Evolutionary conservation across 1,140 invertebrate species (phyloP), one percentile per base, ranked within the genome.

Genomic region (Oscheius sp.): DNA sequence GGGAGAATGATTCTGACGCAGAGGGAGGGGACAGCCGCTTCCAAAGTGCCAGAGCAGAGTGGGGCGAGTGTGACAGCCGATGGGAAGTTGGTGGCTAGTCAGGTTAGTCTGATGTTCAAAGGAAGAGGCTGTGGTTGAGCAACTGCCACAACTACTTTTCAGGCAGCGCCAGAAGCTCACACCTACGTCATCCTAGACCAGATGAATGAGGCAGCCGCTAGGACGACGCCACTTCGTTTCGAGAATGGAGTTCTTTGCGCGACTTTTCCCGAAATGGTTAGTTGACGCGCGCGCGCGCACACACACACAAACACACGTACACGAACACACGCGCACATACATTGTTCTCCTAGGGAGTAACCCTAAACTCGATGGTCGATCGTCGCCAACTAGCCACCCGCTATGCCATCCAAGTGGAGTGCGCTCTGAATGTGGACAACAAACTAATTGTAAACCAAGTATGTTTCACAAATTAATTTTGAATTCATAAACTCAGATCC

Each of bases 191-290:
- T 66, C 20, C 20, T 61, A 13, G 42, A 65, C 52, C 69, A 64
- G 61, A 34, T 71, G 69, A 55, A 63, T 28, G 69, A 71, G 31
- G 38, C 42, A 36, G 42, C 34, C 29, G 42, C 55, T 3, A 18
- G 55, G 67, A 75, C 75, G 38, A 76, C 75, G 31, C 58, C 72
- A 3, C 59, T 76, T 49, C 68, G 74, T 15, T 76, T 62, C 35
- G 75, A 76, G 20, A 68, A 74, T 63, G 75, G 75, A 42, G 65
- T 76, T 10, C 52, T 76, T 3, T 76, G 75, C 36, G 75, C 75
- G 2, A 75, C 75, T 26, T 76, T 76, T 52, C 75, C 75, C 2
- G 75, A 76, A 64, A 76, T 76, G 75, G 73, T 75, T 62, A 73
- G 23, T 0, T 29, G 10, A 20, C 28, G 7, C 1, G 15, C 7